These are phyloP conservation scores for Glossosoma conforme DNA, from an alignment of 1,140 invertebrate genomes.

Conservation along the genomic window DNA sequence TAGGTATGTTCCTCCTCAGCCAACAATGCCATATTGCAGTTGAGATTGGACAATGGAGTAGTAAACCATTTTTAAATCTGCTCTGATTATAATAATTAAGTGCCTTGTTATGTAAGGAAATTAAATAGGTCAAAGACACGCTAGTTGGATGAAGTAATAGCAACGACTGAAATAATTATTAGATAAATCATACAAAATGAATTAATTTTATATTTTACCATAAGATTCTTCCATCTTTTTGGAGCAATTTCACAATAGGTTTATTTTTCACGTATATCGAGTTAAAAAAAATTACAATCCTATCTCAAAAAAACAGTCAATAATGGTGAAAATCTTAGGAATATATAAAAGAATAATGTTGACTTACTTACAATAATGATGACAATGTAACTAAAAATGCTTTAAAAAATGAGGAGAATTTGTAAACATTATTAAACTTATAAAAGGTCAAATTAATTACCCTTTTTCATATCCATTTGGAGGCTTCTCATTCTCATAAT, in stretches of 20 bases:
- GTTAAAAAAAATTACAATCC: too few relatives aligned
- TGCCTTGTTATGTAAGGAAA: neutral
- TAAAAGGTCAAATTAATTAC: slow-evolving; percentile 32
- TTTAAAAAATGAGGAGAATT: neutral
- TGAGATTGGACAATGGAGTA: too few relatives aligned
- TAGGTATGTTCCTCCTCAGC: too few relatives aligned
- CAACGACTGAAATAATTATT: neutral
- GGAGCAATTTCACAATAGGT: too few relatives aligned
- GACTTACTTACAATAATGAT: neutral
- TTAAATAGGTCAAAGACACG: neutral
- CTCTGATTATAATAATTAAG: neutral
- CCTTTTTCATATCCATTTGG: slow-evolving; percentile 54
- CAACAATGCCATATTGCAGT: too few relatives aligned
- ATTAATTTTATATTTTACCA: neutral
- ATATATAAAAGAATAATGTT: neutral
- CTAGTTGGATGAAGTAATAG: neutral
- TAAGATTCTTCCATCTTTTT: neutral
- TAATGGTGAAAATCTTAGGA: neutral
- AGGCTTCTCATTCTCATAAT: slow-evolving; percentile 55
- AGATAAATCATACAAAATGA: neutral
- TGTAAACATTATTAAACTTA: neutral
- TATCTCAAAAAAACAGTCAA: too few relatives aligned
- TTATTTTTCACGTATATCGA: too few relatives aligned
- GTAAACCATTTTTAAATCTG: too few relatives aligned
- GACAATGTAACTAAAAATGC: neutral